Percentiles rank a stretch among this genome's conserved stretches.
These are phyloP conservation scores for Diarsia brunnea DNA, from an alignment of 2,888 invertebrate species.

Conservation along the genomic window DNA sequence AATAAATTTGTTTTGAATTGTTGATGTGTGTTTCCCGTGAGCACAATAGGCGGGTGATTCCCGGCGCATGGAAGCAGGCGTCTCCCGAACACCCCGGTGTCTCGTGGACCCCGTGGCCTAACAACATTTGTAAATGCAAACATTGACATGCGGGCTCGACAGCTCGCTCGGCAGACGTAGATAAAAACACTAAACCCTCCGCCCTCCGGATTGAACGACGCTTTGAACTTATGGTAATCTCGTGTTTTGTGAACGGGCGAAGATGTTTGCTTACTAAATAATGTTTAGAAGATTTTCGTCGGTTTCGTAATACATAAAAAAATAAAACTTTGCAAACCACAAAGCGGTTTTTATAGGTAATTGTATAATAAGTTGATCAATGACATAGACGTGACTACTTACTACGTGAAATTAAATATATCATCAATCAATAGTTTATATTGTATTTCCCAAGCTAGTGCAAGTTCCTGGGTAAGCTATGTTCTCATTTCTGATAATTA, in stretches of 20 bases:
- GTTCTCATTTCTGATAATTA: not conserved
- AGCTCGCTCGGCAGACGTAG: slow-evolving; percentile 46
- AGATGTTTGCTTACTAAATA: slow-evolving; percentile 24
- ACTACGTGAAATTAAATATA: not conserved
- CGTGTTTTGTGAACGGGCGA: slow-evolving; percentile 34
- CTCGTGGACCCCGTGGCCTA: slow-evolving; percentile 42
- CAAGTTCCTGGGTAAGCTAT: not conserved
- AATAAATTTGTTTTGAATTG: slow-evolving; percentile 27
- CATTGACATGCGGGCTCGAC: slow-evolving; percentile 78
- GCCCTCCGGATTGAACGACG: slow-evolving; percentile 42
- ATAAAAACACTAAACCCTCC: slow-evolving; percentile 75
- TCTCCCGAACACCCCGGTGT: slow-evolving; percentile 7
- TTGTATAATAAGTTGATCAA: not conserved
- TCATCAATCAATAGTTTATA: not conserved
- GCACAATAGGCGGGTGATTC: slow-evolving; percentile 67
- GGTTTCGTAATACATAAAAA: not conserved
- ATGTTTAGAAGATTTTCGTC: not conserved
- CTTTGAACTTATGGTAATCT: slow-evolving; percentile 57
- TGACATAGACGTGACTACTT: not conserved
- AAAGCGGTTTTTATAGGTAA: not conserved
- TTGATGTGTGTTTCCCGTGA: slow-evolving; percentile 50
- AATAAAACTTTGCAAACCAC: not conserved
- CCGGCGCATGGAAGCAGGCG: slow-evolving; percentile 30
- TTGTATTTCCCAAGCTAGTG: not conserved
- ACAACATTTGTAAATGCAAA: slow-evolving; percentile 75